Conservation (phyloP, 2,113 vertebrate genomes). For the Empidonax traillii region DNA sequence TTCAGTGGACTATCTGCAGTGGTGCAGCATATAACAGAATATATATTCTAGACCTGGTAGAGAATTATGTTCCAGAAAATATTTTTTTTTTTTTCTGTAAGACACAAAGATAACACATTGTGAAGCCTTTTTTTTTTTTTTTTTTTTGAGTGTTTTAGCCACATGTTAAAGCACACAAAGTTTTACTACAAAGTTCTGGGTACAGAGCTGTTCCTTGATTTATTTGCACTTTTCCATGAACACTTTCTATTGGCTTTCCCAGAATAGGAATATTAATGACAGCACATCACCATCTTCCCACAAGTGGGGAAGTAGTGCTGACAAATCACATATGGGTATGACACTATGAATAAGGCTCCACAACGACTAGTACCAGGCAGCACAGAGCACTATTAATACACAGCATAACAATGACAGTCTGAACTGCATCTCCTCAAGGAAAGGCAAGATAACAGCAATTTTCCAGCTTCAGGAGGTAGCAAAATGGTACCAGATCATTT, state of each 20-base stretch:
- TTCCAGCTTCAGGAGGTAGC: background rate
- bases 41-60: slow-evolving; percentile 15
- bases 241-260: background rate
- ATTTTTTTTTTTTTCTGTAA: background rate
- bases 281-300: background rate
- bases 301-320: background rate
- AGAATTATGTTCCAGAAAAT: slow-evolving; percentile 48
- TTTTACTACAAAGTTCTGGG: background rate
- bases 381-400: background rate
- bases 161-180: background rate
- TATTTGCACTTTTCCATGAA: background rate
- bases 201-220: background rate
- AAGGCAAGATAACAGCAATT: background rate
- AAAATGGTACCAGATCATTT: background rate
- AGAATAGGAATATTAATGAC: background rate
- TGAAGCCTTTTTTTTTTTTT: background rate
- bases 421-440: background rate
- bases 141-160: rapidly evolving
- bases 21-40: slow-evolving; percentile 8
- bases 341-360: slow-evolving; percentile 7
- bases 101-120: background rate
- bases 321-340: background rate
- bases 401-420: background rate
- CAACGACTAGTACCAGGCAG: slow-evolving; percentile 12
- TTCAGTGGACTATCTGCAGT: slow-evolving; percentile 54